These are phyloP conservation scores for Amblyjoppa proteus DNA, from an alignment of 2,888 invertebrate species.

Conservation along the genomic window DNA sequence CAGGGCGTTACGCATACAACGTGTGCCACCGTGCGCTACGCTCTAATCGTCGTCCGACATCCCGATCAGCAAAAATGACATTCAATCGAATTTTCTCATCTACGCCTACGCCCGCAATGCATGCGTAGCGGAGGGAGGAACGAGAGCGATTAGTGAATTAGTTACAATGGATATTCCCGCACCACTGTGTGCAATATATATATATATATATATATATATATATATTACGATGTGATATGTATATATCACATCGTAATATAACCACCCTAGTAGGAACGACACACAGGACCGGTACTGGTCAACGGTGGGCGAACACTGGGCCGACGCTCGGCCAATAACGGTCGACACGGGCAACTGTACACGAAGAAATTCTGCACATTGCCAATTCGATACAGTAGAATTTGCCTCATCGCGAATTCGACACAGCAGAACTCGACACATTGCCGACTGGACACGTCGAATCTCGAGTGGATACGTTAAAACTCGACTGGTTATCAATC, in stretches of 20 bases:
- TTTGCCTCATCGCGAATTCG: too few species aligned
- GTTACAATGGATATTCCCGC: background rate
- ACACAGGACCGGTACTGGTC: too few species aligned
- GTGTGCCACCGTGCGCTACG: constrained; percentile 29
- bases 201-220: background rate
- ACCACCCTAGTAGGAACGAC: background rate
- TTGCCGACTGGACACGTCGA: too few species aligned
- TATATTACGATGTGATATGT: background rate
- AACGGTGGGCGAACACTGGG: too few species aligned
- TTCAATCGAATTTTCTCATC: constrained; percentile 50
- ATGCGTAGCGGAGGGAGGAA: background rate
- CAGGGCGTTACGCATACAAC: constrained; percentile 12
- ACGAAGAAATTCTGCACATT: too few species aligned
- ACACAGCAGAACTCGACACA: too few species aligned
- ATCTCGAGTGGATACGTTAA: too few species aligned
- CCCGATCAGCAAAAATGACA: constrained; percentile 46
- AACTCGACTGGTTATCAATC: too few species aligned
- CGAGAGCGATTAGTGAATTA: constrained; percentile 36
- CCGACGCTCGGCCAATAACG: too few species aligned
- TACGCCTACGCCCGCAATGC: background rate
- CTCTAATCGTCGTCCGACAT: constrained; percentile 18
- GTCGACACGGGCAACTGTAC: too few species aligned
- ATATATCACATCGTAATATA: background rate
- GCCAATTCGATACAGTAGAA: too few species aligned
- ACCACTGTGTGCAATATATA: background rate